A percentile compares a stretch with the other conserved stretches of the same genome.
Conservation (phyloP, 2,113 vertebrate genomes). For the Sylvia atricapilla region DNA sequence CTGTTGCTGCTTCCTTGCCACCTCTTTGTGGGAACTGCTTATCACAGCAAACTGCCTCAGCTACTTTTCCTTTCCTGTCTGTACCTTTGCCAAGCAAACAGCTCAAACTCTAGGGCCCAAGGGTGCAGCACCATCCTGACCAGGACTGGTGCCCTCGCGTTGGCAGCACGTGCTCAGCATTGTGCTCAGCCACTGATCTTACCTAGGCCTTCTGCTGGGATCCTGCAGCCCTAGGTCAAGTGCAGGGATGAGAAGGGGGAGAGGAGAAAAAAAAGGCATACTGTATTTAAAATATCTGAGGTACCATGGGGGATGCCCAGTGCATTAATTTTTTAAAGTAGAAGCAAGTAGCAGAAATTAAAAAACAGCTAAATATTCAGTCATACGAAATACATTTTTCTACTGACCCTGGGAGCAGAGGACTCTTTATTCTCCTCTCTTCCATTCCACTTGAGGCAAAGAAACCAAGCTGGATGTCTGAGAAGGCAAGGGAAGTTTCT, state of each 20-base stretch:
- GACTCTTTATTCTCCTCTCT: background rate
- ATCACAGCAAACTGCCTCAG: background rate
- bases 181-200: background rate
- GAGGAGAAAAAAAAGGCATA: background rate
- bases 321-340: background rate
- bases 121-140: background rate
- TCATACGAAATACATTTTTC: background rate
- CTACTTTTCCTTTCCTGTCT: background rate
- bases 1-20: background rate
- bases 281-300: background rate
- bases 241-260: background rate
- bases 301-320: background rate
- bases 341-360: background rate
- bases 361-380: background rate
- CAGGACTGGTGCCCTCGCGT: fast-evolving
- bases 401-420: background rate
- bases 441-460: background rate
- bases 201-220: background rate
- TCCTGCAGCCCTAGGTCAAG: background rate
- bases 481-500: background rate
- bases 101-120: background rate
- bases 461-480: background rate
- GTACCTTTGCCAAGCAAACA: background rate
- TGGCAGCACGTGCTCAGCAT: fast-evolving
- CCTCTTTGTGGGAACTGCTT: background rate